Base-by-base conservation (phyloP, 1,140 invertebrate species). In the Zaprionus taronus region DNA sequence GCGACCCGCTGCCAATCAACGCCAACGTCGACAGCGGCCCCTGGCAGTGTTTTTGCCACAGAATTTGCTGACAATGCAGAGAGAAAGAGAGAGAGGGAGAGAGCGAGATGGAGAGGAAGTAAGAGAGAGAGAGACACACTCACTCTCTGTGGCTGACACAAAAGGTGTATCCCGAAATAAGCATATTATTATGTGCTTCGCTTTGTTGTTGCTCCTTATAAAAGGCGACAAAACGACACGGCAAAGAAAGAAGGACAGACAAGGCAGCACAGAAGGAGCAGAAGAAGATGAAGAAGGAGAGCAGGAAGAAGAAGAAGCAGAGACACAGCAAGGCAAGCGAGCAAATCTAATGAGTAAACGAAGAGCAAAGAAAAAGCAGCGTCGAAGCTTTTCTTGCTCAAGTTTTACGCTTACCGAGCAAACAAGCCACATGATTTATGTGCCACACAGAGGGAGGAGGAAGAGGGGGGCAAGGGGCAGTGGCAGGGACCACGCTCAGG, bases 311-410 rank as follows among this genome's bases (percentile, higher is more conserved):
- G 15, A n/a, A n/a, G 38, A 41, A 15, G n/a, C 5, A n/a, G 38
- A 7, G 38, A n/a, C 15, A 41, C 15, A 34, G 31, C 2, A 41
- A 41, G 38, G 15, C 38, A 72, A 76, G 61, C 66, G 51, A 49
- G 56, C 62, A 73, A 81, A 89, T 89, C 86, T 90, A 89, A 89
- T 89, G 85, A 90, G 85, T 79, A 84, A 89, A 84, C 87, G 84
- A 81, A 85, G 70, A 87, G 56, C 26, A 62, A 61, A 26, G 41
- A 61, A 51, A 63, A 51, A 61, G 15, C 31, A 26, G 20, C n/a
- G 20, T 24, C 38, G 38, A 41, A n/a, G 38, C 14, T 14, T 12
- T 14, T 51, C 20, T 24, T n/a, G n/a, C 47, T 49, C 41, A 70
- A 66, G 79, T 51, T 72, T 38, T 24, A 71, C 28, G 79, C 67